Evolutionary conservation across 2,797 vertebrate species (phyloP).

Genomic region (Channallabes apus): DNA sequence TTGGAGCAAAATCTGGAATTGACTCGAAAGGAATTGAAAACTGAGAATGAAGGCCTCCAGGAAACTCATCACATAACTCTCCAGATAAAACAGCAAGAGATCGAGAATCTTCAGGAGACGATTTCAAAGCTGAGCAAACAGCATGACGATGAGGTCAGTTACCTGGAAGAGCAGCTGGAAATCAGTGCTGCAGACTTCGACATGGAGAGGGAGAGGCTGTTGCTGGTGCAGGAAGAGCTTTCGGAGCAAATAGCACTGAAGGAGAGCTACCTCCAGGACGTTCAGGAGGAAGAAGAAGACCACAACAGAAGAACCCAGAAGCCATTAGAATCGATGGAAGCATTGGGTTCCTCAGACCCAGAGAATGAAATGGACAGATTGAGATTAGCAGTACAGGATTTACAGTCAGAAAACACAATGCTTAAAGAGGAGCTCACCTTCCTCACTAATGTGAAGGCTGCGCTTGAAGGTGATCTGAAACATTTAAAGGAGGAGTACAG

Average conservation of each 20-base stretch:
- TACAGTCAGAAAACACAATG: slow-evolving; percentile 87
- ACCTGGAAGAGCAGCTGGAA: slow-evolving; percentile 76
- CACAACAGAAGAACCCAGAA: slow-evolving; percentile 59
- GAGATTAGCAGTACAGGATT: slow-evolving; percentile 77
- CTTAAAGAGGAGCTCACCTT: slow-evolving; percentile 90
- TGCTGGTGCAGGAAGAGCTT: slow-evolving; percentile 76
- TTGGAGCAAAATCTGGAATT: slow-evolving; percentile 76
- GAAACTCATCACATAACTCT: slow-evolving; percentile 75
- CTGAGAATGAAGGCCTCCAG: slow-evolving; percentile 72
- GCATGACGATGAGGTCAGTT: slow-evolving; percentile 82
- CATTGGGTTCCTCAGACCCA: slow-evolving; percentile 66
- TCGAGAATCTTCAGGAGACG: slow-evolving; percentile 80
- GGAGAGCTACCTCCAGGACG: slow-evolving; percentile 76
- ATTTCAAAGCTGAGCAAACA: slow-evolving; percentile 70
- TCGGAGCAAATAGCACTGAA: slow-evolving; percentile 74
- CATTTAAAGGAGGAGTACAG: slow-evolving; percentile 85
- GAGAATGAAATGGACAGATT: slow-evolving; percentile 72
- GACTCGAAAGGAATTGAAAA: slow-evolving; percentile 66
- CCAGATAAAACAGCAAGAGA: slow-evolving; percentile 77
- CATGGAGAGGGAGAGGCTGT: slow-evolving; percentile 77
- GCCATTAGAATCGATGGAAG: slow-evolving; percentile 57
- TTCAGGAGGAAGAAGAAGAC: slow-evolving; percentile 76
- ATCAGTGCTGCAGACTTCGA: slow-evolving; percentile 71
- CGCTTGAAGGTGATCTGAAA: slow-evolving; percentile 86
- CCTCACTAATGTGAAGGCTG: slow-evolving; percentile 86